Evolutionary conservation across 2,888 invertebrate species (phyloP).

Genomic region (Neocrepidodera transversa): DNA sequence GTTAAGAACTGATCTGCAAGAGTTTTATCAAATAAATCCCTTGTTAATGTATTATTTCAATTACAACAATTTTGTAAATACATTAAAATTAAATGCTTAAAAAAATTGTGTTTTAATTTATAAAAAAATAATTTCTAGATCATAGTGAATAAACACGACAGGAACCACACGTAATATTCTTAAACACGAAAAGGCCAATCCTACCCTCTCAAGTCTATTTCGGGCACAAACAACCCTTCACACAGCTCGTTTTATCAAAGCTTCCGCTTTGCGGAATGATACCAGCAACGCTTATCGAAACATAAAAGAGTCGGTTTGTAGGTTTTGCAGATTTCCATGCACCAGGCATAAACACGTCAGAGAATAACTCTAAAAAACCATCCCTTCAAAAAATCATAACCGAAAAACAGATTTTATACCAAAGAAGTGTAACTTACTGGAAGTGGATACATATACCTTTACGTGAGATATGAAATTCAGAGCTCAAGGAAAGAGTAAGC

Average conservation of each 20-base stretch:
- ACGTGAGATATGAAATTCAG: conserved; percentile 12
- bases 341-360: conserved; percentile 21
- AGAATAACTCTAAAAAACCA: conserved; percentile 12
- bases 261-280: conserved; percentile 23
- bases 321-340: conserved; percentile 18
- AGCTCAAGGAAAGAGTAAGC: too few species aligned
- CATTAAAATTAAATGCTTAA: too few species aligned
- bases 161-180: conserved; percentile 14
- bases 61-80: too few species aligned
- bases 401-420: conserved; percentile 23
- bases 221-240: conserved; percentile 21
- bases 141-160: conserved; percentile 11
- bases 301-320: conserved; percentile 24
- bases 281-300: conserved; percentile 20
- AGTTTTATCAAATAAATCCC: too few species aligned
- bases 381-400: conserved; percentile 21
- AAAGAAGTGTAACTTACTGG: conserved; percentile 10
- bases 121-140: too few species aligned
- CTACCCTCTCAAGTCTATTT: conserved; percentile 22
- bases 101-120: too few species aligned
- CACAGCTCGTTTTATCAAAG: conserved; percentile 23
- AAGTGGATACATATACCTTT: conserved; percentile 5
- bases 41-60: too few species aligned
- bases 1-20: too few species aligned
- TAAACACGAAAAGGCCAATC: conserved; percentile 22